phyloP scores from a whole-genome alignment of 2,888 invertebrate genomes.

The Didymodactylos carnosus region DNA sequence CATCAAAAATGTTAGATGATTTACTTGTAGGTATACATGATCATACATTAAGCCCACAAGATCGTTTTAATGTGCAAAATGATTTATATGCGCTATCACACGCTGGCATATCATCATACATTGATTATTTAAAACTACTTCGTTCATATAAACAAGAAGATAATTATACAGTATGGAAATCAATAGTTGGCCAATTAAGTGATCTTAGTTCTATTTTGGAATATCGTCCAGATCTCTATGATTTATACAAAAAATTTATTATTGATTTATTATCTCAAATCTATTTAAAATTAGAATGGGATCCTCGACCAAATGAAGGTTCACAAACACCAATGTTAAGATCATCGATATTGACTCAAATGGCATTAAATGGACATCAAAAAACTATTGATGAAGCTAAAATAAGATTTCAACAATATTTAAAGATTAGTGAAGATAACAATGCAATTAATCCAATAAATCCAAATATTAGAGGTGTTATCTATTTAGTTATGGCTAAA shows the following conservation, averaged over 20 bases:
- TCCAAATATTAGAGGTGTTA: not conserved
- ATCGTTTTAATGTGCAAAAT: not conserved
- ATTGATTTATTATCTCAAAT: not conserved
- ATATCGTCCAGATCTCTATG: not conserved
- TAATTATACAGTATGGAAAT: not conserved
- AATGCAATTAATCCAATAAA: not conserved
- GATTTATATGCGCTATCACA: not conserved
- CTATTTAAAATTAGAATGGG: not conserved
- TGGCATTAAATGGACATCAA: not conserved
- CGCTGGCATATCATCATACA: not conserved
- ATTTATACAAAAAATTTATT: not conserved
- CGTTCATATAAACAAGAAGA: not conserved
- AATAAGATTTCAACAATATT: not conserved
- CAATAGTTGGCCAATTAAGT: not conserved
- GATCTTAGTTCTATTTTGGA: not conserved
- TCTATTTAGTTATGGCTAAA: not conserved
- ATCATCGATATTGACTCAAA: not conserved
- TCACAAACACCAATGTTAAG: not conserved
- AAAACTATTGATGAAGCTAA: not conserved
- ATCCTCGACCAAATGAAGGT: not conserved
- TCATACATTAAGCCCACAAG: not conserved
- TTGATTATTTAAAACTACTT: not conserved
- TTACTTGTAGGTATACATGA: not conserved
- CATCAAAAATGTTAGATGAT: not conserved
- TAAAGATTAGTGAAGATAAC: not conserved